Evolutionary conservation across 1,140 invertebrate species (phyloP), one percentile per base, ranked within the genome.

Genomic region (Octopus bimaculoides): DNA sequence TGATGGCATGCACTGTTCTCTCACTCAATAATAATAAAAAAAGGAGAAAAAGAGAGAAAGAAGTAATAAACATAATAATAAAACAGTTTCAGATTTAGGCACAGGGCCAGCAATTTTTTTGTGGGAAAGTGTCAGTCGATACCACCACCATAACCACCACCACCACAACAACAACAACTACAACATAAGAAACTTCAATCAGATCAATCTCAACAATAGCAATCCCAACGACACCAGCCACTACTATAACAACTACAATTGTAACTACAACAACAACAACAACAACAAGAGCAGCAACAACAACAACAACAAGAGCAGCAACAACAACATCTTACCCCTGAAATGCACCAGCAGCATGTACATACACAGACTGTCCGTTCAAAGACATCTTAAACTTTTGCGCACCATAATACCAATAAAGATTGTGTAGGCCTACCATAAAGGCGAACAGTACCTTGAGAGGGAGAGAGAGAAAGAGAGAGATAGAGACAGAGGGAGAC

Each of bases 391-490:
- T 87, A 55, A 90, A 88, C 54, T 87, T 85, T 79, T 89, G 87
- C 12, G 88, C 85, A 17, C 88, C 87, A 79, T 90, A 90, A 80
- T 90, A 90, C 89, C 89, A 90, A 81, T 90, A 90, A 8, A 90
- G 82, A 80, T 90, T 90, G 82, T 90, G 89, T 14, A 90, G 84
- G 56, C 89, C 88, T n/a, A 90, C 89, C 89, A 90, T 90, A 79
- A 90, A 90, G 73, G 89, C 89, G 83, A 90, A 88, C 80, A 90
- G 82, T 56, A 90, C 89, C 89, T 90, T 5, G 26, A 8, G 14
- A 71, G 66, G 26, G 14, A 71, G 66, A 71, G 14, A 10, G 14
- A 10, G 14, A 71, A 17, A 8, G 14, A 71, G 14, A 8, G 14
- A 71, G 14, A 71, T 14, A 71, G 14, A 71, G 66, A 71, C 5